Percentiles rank a stretch among this genome's conserved stretches.
phyloP scores from a whole-genome alignment of 2,113 vertebrate species.

The Corythoichthys haematopterus region DNA sequence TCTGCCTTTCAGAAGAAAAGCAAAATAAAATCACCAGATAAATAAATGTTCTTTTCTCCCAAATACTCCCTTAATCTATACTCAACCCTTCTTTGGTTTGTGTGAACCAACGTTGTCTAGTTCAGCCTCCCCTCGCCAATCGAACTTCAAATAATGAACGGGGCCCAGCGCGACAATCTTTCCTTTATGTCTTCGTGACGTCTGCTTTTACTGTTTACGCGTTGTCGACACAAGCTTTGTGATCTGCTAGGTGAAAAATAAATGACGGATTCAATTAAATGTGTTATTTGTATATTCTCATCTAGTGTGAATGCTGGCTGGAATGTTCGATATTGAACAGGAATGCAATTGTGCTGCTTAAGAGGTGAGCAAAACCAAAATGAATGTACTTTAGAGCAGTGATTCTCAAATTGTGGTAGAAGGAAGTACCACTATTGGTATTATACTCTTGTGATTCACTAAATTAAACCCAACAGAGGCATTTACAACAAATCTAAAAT shows the following conservation, averaged over 20 bases:
- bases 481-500: no score
- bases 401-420: neutral
- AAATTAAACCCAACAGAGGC: no score
- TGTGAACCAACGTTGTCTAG: slow-evolving; percentile 56
- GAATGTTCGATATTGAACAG: slow-evolving; percentile 64
- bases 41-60: slow-evolving; percentile 35
- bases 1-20: slow-evolving; percentile 39
- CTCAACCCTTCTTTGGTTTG: slow-evolving; percentile 71
- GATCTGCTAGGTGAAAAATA: slow-evolving; percentile 13
- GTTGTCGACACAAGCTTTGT: slow-evolving; percentile 21
- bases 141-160: slow-evolving; percentile 33
- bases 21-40: slow-evolving; percentile 15
- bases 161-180: slow-evolving; percentile 22
- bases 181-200: neutral
- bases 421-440: neutral
- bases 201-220: slow-evolving; percentile 3
- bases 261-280: neutral
- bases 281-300: neutral
- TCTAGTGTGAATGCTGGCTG: slow-evolving; percentile 18
- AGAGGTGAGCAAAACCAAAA: slow-evolving; percentile 28
- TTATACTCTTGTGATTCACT: no score
- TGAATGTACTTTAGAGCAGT: neutral
- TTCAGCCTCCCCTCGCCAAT: neutral
- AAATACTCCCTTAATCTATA: slow-evolving; percentile 44
- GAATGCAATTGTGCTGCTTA: slow-evolving; percentile 50